Conservation (phyloP, 2,113 vertebrate species). For the Colius striatus region DNA sequence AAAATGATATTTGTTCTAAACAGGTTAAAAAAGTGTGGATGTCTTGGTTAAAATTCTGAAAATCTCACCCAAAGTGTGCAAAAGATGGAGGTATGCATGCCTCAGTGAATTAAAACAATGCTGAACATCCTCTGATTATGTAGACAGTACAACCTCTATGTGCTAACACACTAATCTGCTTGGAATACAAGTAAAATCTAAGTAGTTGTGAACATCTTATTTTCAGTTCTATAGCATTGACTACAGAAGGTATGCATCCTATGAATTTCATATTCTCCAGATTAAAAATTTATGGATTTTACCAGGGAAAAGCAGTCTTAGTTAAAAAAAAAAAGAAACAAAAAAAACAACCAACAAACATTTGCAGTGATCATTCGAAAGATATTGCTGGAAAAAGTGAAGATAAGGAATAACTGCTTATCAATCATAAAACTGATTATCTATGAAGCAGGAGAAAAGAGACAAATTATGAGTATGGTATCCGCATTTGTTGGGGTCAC, state of each 20-base stretch:
- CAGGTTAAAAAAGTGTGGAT: background rate
- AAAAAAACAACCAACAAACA: background rate
- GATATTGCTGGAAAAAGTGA: background rate
- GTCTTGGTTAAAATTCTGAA: background rate
- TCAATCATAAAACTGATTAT: background rate
- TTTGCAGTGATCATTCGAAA: background rate
- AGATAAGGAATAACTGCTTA: background rate
- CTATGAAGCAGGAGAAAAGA: background rate
- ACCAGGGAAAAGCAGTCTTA: background rate
- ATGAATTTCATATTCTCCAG: background rate
- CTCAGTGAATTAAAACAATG: background rate
- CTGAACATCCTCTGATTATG: background rate
- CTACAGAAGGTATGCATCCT: background rate
- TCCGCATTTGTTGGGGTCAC: background rate
- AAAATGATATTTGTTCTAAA: background rate
- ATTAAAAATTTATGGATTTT: background rate
- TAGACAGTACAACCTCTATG: background rate
- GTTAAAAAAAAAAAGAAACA: background rate
- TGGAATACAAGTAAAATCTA: background rate
- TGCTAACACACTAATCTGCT: background rate
- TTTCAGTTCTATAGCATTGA: background rate
- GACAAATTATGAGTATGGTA: background rate
- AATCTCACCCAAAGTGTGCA: background rate
- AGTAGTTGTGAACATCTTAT: background rate
- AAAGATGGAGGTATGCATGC: background rate